Evolutionary conservation across 1,140 invertebrate genomes (phyloP).

Genomic region (Caenorhabditis inopinata): DNA sequence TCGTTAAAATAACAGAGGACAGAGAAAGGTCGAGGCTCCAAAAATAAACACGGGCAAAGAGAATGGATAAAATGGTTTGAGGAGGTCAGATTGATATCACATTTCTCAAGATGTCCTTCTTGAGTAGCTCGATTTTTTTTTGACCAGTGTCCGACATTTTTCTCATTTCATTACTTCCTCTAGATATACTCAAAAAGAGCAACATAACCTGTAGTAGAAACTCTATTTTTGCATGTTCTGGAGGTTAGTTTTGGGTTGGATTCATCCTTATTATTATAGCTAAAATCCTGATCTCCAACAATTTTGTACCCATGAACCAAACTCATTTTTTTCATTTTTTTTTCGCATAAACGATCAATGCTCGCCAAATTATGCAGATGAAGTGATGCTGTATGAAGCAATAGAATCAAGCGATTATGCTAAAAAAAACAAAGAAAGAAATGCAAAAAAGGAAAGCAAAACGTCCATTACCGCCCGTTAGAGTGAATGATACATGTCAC

Average conservation of each 20-base stretch:
- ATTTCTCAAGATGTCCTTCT: slow-evolving; percentile 22
- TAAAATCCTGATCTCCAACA: too few relatives aligned
- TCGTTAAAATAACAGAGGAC: slow-evolving; percentile 6
- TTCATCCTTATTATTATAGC: too few relatives aligned
- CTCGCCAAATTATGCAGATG: background rate
- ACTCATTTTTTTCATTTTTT: background rate
- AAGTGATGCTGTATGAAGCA: too few relatives aligned
- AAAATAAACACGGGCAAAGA: slow-evolving; percentile 32
- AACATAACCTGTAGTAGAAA: background rate
- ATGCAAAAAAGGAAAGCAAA: background rate
- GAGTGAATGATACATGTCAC: background rate
- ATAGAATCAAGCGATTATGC: background rate
- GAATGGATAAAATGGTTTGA: background rate
- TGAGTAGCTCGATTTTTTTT: background rate
- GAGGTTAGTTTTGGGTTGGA: background rate
- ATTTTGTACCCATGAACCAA: too few relatives aligned
- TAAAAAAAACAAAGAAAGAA: background rate
- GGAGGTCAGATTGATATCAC: slow-evolving; percentile 6
- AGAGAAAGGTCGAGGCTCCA: background rate
- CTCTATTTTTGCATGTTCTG: slow-evolving; percentile 15
- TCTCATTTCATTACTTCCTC: background rate
- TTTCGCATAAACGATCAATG: background rate
- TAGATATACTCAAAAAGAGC: background rate
- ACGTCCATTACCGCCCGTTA: background rate
- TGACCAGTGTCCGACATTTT: background rate